Evolutionary conservation across 2,113 vertebrate species (phyloP), one percentile per base, ranked within the genome.

Genomic region (Microtus pennsylvanicus): DNA sequence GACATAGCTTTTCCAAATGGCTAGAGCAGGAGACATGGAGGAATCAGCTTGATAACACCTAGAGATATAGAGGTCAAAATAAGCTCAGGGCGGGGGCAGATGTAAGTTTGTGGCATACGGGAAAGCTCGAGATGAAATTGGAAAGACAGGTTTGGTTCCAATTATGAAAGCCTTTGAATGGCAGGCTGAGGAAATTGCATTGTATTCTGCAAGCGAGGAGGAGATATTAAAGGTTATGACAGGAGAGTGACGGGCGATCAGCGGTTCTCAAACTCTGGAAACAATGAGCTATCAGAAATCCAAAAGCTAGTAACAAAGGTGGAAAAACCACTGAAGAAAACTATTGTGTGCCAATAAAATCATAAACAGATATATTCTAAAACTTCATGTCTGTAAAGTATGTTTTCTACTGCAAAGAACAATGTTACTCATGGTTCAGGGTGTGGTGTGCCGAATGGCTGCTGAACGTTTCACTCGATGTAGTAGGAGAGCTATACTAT

Each of bases 201-300:
- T 96, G 87, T 94, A 95, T 70, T 91, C 82, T 78, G 38, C 69
- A 93, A 87, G 50, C 26, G 7, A 89, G 30, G 55, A 94, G 63
- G 76, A 95, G 14, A 65, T 90, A 91, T 87, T 94, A 81, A 96
- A 97, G 80, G 50, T 87, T 93, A 94, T 89, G 81, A 35, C 45
- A 72, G 42, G 17, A 1, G 13, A 82, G 9, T 82, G 45, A 87
- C 88, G 45, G 45, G 74, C 77, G n/a, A 81, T 21, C 21, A 94
- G 42, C 13, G 58, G 47, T 80, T 95, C 16, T 85, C 78, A 95
- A 93, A 76, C 26, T 72, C 42, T 91, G 9, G n/a, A 93, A 80
- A 91, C 26, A 95, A 2, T 38, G 17, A 95, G 52, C 55, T n/a
- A 76, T 78, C 26, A 77, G 5, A 78, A 96, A 95, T 67, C 74